Evolutionary conservation across 2,113 vertebrate genomes (phyloP).

Genomic region (Bufo bufo): DNA sequence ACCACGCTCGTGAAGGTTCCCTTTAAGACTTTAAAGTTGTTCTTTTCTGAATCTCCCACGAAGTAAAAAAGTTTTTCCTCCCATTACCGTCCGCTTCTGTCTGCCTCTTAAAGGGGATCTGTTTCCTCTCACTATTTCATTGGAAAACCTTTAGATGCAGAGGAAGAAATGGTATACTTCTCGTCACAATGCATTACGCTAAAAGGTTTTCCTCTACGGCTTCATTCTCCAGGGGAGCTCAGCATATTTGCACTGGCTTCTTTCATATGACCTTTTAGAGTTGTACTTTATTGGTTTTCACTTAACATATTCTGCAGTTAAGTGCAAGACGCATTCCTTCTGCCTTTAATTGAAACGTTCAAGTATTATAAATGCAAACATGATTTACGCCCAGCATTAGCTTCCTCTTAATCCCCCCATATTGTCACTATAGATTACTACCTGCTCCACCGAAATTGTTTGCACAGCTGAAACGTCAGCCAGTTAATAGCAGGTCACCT

Average conservation of each 20-base stretch:
- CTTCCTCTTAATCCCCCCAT: constrained; percentile 64
- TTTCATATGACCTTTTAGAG: constrained; percentile 38
- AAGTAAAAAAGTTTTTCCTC: background rate
- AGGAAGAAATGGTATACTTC: constrained; percentile 25
- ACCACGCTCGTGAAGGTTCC: too few species aligned
- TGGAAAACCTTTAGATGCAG: background rate
- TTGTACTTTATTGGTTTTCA: constrained; percentile 49
- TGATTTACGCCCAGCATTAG: constrained; percentile 61
- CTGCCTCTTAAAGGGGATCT: constrained; percentile 26
- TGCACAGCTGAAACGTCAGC: constrained; percentile 69
- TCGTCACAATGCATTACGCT: constrained; percentile 40
- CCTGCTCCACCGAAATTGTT: constrained; percentile 64
- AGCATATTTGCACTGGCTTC: constrained; percentile 18
- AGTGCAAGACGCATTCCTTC: constrained; percentile 51
- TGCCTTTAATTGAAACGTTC: constrained; percentile 61
- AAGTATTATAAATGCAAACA: constrained; percentile 61
- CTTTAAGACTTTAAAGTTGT: too few species aligned
- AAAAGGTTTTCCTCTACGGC: constrained; percentile 34
- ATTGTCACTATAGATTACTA: constrained; percentile 68
- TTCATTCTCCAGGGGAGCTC: constrained; percentile 8
- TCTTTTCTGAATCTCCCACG: too few species aligned
- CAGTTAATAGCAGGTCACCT: constrained; percentile 50
- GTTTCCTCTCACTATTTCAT: constrained; percentile 31
- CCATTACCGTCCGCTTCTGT: background rate
- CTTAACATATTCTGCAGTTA: constrained; percentile 44